Percentiles rank a stretch among this genome's conserved stretches.
Evolutionary conservation across 2,113 vertebrate genomes (phyloP).

Genomic region (Pseudonaja textilis): DNA sequence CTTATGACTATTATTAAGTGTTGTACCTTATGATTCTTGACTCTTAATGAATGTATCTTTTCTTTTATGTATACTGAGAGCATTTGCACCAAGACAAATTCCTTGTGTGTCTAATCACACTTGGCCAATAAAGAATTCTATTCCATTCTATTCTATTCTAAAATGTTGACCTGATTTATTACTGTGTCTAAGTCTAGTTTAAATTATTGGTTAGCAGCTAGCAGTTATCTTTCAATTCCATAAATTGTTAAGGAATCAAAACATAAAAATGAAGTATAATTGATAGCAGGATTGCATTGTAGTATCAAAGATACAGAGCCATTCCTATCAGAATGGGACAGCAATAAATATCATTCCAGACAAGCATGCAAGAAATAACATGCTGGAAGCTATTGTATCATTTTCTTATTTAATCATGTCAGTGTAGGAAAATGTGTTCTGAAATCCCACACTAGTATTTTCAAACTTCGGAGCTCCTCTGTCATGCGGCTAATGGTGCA

Average conservation of each 20-base stretch:
- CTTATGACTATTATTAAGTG: too few relatives aligned
- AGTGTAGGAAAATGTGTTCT: not conserved
- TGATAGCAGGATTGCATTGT: not conserved
- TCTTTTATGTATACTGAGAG: too few relatives aligned
- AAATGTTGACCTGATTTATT: not conserved
- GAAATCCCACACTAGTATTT: not conserved
- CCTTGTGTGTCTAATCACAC: too few relatives aligned
- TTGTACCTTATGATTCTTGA: too few relatives aligned
- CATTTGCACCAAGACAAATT: too few relatives aligned
- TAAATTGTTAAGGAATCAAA: not conserved
- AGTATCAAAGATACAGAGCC: not conserved
- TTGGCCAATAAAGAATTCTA: too few relatives aligned
- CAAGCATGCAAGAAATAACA: not conserved
- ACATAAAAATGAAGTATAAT: not conserved
- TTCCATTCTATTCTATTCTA: too few relatives aligned
- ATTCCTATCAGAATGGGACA: not conserved
- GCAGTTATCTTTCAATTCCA: not conserved
- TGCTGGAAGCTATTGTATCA: not conserved
- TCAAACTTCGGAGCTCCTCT: not conserved
- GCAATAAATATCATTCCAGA: not conserved
- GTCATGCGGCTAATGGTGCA: not conserved
- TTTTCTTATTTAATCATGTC: not conserved
- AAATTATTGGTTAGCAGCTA: not conserved
- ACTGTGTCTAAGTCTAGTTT: not conserved
- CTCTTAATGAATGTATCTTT: too few relatives aligned